These are phyloP conservation scores for Nephrotoma flavescens DNA, from an alignment of 2,888 invertebrate species.

Conservation along the genomic window DNA sequence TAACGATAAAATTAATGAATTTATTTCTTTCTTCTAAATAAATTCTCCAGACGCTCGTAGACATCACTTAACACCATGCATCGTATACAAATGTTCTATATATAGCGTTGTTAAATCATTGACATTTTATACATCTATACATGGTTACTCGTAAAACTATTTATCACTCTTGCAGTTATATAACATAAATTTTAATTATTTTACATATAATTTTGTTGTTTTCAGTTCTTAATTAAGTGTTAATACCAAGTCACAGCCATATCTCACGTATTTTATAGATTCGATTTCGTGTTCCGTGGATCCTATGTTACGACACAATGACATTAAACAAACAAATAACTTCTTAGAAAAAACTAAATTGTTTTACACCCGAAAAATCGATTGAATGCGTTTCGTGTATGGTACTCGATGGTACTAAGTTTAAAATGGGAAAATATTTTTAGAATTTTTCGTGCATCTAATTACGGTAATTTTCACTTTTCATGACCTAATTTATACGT, in stretches of 20 bases:
- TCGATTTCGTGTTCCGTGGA: too few species aligned
- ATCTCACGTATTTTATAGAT: too few species aligned
- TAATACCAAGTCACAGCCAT: too few species aligned
- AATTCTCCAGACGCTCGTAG: background rate
- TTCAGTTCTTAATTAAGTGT: too few species aligned
- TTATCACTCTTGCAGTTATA: too few species aligned
- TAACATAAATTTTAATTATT: too few species aligned
- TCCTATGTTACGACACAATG: too few species aligned
- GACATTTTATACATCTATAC: too few species aligned
- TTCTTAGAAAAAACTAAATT: background rate
- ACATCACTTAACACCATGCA: background rate
- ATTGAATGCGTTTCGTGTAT: background rate
- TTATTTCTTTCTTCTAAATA: background rate
- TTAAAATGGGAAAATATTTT: background rate
- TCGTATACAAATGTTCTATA: background rate
- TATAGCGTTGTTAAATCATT: background rate
- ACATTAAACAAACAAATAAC: background rate
- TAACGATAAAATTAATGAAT: background rate
- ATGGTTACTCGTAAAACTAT: too few species aligned
- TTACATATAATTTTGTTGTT: too few species aligned
- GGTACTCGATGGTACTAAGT: background rate
- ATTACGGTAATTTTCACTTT: background rate
- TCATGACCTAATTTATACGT: background rate
- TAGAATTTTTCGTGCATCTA: background rate
- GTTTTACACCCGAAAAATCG: background rate